Conservation (phyloP, 2,113 vertebrate species). For the Pica pica region DNA sequence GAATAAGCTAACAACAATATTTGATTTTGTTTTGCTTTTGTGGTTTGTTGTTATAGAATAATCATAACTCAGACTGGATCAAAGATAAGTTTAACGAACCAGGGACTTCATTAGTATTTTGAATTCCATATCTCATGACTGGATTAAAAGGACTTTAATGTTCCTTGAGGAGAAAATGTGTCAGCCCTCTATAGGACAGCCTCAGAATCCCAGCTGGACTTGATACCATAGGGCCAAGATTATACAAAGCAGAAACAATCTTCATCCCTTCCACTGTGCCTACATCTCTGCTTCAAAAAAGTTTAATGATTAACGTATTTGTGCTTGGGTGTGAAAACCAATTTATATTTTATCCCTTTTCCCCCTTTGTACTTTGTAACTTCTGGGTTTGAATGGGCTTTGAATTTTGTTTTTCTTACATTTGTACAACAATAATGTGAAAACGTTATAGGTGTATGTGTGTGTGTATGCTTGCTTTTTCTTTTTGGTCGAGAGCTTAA, state of each 20-base stretch:
- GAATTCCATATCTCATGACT: not conserved
- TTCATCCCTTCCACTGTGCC: not conserved
- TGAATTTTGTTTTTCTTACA: not conserved
- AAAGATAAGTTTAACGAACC: conserved; percentile 24
- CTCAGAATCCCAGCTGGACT: not conserved
- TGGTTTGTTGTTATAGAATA: not conserved
- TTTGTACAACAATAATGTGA: not conserved
- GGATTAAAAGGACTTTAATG: conserved; percentile 20
- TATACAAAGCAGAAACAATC: not conserved
- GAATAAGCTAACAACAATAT: not conserved
- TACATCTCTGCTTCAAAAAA: not conserved
- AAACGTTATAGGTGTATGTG: rapidly evolving
- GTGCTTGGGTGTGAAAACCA: not conserved
- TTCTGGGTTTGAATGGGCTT: not conserved
- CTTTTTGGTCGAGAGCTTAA: not conserved
- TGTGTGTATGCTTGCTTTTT: not conserved
- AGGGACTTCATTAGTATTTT: conserved; percentile 11
- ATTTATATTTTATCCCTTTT: not conserved
- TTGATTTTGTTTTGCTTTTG: not conserved
- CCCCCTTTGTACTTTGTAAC: not conserved
- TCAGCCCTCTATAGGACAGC: not conserved
- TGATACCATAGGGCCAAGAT: not conserved
- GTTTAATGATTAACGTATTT: not conserved
- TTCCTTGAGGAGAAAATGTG: conserved; percentile 13
- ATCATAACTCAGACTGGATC: not conserved